A percentile compares a stretch with the other conserved stretches of the same genome.
Conservation (phyloP, 2,113 vertebrate genomes). For the Ornithorhynchus anatinus region DNA sequence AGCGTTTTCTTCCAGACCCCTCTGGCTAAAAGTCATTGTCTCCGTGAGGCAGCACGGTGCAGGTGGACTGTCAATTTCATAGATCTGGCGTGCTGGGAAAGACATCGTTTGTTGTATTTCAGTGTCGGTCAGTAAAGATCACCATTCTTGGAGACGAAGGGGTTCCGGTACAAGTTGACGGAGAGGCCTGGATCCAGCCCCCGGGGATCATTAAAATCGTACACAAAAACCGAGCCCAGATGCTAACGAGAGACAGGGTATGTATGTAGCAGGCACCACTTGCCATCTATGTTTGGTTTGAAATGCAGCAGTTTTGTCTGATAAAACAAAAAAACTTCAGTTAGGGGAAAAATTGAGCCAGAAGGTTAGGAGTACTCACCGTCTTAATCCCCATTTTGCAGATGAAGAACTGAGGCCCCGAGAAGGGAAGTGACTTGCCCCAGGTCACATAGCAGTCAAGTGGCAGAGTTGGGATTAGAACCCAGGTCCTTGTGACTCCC, state of each 20-base stretch:
- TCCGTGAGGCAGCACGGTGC: neutral
- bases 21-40: slow-evolving; percentile 32
- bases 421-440: no score
- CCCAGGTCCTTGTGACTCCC: no score
- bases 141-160: slow-evolving; percentile 97
- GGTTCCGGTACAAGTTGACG: slow-evolving; percentile 95
- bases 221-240: slow-evolving; percentile 97
- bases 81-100: slow-evolving; percentile 17
- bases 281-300: neutral
- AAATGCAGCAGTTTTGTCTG: neutral
- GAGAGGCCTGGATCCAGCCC: slow-evolving; percentile 97
- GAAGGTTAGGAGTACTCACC: neutral
- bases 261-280: slow-evolving; percentile 69
- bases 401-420: no score
- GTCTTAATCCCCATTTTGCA: no score
- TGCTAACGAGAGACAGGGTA: slow-evolving; percentile 96
- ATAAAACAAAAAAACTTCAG: neutral
- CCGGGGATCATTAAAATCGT: slow-evolving; percentile 96
- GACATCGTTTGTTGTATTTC: slow-evolving; percentile 52
- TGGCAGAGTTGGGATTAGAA: no score
- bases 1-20: neutral
- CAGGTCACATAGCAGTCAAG: no score
- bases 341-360: slow-evolving; percentile 1
- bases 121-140: slow-evolving; percentile 97
- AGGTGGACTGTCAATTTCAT: slow-evolving; percentile 2